Evolutionary conservation across 1,140 invertebrate genomes (phyloP).

Genomic region (Probaryconus sp.): DNA sequence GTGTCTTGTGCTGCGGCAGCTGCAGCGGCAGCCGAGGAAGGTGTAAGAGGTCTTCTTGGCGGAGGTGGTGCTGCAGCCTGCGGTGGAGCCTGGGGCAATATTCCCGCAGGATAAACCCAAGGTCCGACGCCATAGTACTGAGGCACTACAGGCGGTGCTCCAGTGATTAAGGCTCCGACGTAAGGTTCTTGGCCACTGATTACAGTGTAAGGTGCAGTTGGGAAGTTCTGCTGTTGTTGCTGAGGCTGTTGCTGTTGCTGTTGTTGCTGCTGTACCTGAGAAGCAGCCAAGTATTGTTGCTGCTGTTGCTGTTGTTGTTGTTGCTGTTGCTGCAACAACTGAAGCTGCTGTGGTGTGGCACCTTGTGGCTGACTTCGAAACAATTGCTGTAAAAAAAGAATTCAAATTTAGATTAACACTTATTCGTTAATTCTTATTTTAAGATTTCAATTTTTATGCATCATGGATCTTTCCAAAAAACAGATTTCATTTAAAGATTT

Average conservation of each 20-base stretch:
- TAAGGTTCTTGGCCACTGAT: constrained; percentile 89
- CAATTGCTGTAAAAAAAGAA: constrained; percentile 84
- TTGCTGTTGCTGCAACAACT: constrained; percentile 79
- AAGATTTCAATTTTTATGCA: too few relatives aligned
- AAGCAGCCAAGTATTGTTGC: constrained; percentile 81
- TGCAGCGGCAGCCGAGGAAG: constrained; percentile 84
- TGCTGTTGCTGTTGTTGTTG: constrained; percentile 79
- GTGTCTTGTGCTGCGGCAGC: constrained; percentile 76
- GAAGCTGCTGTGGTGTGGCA: constrained; percentile 77
- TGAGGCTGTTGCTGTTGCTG: constrained; percentile 84
- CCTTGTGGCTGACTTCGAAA: constrained; percentile 88
- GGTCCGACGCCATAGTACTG: constrained; percentile 89
- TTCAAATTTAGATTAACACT: neutral
- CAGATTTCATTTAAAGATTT: too few relatives aligned
- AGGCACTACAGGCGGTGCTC: constrained; percentile 84
- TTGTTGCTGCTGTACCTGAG: constrained; percentile 81
- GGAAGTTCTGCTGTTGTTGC: constrained; percentile 84
- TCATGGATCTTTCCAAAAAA: too few relatives aligned
- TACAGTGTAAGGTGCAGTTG: constrained; percentile 90
- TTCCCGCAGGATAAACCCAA: constrained; percentile 89
- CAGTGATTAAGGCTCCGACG: constrained; percentile 81
- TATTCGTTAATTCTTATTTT: too few relatives aligned
- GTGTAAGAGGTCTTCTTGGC: constrained; percentile 85
- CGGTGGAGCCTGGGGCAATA: constrained; percentile 84
- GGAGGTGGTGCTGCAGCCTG: constrained; percentile 80